A percentile compares a stretch with the other conserved stretches of the same genome.
phyloP scores from a whole-genome alignment of 2,113 vertebrate species.

The Phalacrocorax carbo region DNA sequence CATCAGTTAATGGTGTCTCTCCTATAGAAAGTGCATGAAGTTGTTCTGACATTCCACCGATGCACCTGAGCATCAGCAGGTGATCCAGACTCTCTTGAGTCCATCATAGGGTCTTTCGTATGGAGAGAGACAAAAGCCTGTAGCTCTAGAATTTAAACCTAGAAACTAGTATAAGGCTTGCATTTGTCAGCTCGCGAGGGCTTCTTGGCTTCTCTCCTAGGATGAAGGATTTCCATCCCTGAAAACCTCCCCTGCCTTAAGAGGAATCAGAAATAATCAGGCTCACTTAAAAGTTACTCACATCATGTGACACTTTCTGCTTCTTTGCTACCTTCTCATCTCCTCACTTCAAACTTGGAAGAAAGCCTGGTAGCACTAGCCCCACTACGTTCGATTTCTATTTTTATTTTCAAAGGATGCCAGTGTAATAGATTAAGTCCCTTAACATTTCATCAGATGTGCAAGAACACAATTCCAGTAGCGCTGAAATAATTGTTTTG shows the following conservation, averaged over 20 bases:
- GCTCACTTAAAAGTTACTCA: neutral
- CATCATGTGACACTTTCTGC: neutral
- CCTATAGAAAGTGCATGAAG: neutral
- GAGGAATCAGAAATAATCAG: neutral
- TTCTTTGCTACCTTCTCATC: neutral
- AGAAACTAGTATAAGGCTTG: neutral
- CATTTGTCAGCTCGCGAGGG: neutral
- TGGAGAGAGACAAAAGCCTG: neutral
- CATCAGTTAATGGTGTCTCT: fast-evolving
- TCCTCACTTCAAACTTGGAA: slow-evolving; percentile 7
- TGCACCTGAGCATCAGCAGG: neutral
- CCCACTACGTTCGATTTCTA: neutral
- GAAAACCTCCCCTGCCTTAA: neutral
- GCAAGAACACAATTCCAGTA: neutral
- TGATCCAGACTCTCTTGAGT: neutral
- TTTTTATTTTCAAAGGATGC: slow-evolving; percentile 30
- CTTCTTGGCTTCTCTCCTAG: neutral
- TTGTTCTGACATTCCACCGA: neutral
- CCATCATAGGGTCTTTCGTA: fast-evolving
- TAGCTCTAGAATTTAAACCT: neutral
- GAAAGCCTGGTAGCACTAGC: neutral
- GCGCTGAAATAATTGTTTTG: neutral
- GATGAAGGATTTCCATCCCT: neutral
- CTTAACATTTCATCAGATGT: neutral
- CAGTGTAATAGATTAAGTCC: neutral